phyloP scores from a whole-genome alignment of 2,797 vertebrate species.

The Microcaecilia unicolor region DNA sequence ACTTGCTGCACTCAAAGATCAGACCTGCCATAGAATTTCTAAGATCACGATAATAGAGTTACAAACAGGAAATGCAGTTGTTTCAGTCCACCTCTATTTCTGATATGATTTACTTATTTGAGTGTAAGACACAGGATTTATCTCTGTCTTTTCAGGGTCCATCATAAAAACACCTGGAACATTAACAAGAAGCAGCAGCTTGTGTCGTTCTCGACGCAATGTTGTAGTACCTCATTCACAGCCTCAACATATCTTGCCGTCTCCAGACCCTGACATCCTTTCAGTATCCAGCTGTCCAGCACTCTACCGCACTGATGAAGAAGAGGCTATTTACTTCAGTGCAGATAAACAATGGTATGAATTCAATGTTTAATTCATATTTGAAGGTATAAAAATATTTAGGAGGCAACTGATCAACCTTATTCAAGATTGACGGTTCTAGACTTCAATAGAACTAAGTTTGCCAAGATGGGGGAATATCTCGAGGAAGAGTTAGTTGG shows the following conservation, averaged over 20 bases:
- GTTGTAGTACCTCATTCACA: conserved; percentile 70
- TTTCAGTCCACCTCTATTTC: no score
- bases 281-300: conserved; percentile 84
- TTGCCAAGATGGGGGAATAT: no score
- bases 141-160: conserved; percentile 44
- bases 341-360: conserved; percentile 87
- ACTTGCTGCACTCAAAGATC: no score
- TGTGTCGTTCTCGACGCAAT: conserved; percentile 85
- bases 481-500: no score
- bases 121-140: not conserved
- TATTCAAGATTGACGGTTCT: no score
- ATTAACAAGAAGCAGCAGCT: conserved; percentile 78
- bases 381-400: not conserved
- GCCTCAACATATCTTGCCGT: conserved; percentile 67
- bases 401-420: no score
- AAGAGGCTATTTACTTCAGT: conserved; percentile 85
- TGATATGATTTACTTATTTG: not conserved
- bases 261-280: conserved; percentile 88
- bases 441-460: no score
- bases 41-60: no score
- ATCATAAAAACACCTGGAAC: conserved; percentile 69
- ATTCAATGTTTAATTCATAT: conserved; percentile 3
- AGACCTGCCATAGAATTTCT: no score
- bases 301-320: conserved; percentile 79
- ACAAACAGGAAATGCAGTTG: no score